Base-by-base conservation (phyloP, 2,113 vertebrate species). In the Sclerurus mexicanus region DNA sequence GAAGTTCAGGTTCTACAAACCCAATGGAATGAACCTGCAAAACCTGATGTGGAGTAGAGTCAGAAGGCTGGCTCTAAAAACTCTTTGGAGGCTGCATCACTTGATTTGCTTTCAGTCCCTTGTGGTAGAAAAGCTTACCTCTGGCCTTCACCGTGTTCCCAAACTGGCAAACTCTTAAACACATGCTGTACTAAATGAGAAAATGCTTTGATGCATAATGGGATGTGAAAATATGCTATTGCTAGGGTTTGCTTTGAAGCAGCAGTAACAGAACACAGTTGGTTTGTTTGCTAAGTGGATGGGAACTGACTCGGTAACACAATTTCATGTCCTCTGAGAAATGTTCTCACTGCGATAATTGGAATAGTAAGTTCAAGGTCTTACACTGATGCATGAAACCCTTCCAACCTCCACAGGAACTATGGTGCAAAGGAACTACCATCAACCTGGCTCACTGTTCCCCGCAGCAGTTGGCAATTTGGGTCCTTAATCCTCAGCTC, bases 361-460 rank as follows among this genome's bases (percentile, higher is more conserved):
- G 69, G 35, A 89, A 25, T 55, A 74, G 7, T 47, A 59, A 55
- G 1, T 59, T 66, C 72, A 56, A 76, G 37, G 21, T 66, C 37
- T 81, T 62, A 76, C 10, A 35, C 0, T 85, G 81, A 58, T 5
- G 0, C n/a, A 74, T 39, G 39, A 75, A 93, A 78, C 16, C 24
- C 33, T 68, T 91, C 31, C 52, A 25, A 40, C 44, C 19, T 59
- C 55, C 69, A 60, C 44, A 60, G 56, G 30, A 87, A 25, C 35
- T 31, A 30, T 0, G 0, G 33, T 9, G 30, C 40, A 86, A 89
- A 84, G 35, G 39, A 66, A 35, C 35, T 69, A 20, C 0, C 2
- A 53, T 42, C 31, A 72, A 20, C 6, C 22, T 85, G 58, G 52
- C 40, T 58, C 3, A 0, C 47, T 2, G 4, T 11, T 69, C 23